Evolutionary conservation across 2,888 invertebrate genomes (phyloP).

Genomic region (Morpho helenor): DNA sequence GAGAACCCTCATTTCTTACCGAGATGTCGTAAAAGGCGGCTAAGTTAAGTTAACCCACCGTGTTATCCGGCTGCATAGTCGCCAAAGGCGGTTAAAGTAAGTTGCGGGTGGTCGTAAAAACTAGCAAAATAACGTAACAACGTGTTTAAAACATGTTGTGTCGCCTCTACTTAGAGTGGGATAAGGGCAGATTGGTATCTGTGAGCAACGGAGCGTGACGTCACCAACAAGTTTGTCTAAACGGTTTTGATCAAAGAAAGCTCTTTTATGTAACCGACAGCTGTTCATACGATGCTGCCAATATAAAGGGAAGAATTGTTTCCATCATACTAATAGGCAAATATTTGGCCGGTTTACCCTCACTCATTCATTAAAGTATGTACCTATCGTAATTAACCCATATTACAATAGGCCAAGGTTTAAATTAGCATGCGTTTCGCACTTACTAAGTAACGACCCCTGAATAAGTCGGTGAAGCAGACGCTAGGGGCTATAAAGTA

Average conservation of each 20-base stretch:
- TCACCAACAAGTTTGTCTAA: too few species aligned
- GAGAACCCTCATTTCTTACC: too few species aligned
- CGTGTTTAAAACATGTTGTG: too few species aligned
- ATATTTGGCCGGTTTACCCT: conserved; percentile 50
- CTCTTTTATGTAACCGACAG: neutral
- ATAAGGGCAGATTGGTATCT: too few species aligned
- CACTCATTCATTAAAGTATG: conserved; percentile 19
- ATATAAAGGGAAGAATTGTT: conserved; percentile 15
- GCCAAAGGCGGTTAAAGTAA: too few species aligned
- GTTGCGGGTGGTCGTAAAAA: too few species aligned
- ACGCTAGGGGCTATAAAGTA: conserved; percentile 14
- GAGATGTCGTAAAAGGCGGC: too few species aligned
- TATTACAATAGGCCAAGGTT: conserved; percentile 31
- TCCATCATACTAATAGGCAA: conserved; percentile 58
- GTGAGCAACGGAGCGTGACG: too few species aligned
- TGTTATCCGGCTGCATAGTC: too few species aligned
- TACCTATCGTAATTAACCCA: conserved; percentile 33
- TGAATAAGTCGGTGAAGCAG: conserved; percentile 26
- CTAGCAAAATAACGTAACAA: too few species aligned
- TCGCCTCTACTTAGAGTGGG: too few species aligned
- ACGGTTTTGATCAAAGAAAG: neutral
- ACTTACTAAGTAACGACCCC: conserved; percentile 18
- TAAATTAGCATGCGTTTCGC: conserved; percentile 17
- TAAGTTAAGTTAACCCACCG: too few species aligned
- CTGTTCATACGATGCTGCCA: neutral